Base-by-base conservation (phyloP, 2,888 invertebrate genomes). In the Cerastoderma edule region DNA sequence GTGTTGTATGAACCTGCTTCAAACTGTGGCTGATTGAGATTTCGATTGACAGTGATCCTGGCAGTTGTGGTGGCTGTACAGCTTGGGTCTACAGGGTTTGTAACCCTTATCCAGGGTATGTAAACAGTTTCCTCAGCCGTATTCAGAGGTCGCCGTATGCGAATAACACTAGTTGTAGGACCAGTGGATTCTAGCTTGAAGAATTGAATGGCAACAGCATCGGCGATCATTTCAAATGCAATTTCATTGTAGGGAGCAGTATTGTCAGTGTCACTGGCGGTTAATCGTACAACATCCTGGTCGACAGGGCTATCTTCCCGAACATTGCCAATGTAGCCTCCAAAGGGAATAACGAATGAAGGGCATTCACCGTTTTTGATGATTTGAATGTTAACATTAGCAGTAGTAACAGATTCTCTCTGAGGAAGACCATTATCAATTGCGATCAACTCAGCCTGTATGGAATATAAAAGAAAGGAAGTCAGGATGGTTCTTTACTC, bases 71-170 rank as follows among this genome's bases (percentile, higher is more conserved):
- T 84, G 10, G 83, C 87, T 10, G 56, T 68, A 48, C 85, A 95
- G 95, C 93, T 98, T 98, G 0, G 95, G 94, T 76, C 0, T 97
- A 98, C 86, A 95, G 94, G 1, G 97, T 81, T 81, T 1, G 71
- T 73, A 1, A 76, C 66, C 1, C 6, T 39, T 8, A 81, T 48
- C 50, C 67, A 67, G 24, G 68, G 66, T 71, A 73, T 67, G 64
- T 71, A 78, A 13, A 24, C 50, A 27, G 56, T 39, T 2, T 28
- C 66, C 10, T 16, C 27, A n/a, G 65, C 22, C 13, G 64, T 24
- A 63, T 72, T 67, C 10, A 79, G 56, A 4, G 13, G n/a, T n/a
- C 60, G 27, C 56, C 48, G 22, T 0, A 72, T 70, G 16, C 46
- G 35, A 30, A 80, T 73, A 5, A 53, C 56, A 8, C 75, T 70